Conservation (phyloP, 1,140 invertebrate species). For the Ceratoteleas bidentatus region DNA sequence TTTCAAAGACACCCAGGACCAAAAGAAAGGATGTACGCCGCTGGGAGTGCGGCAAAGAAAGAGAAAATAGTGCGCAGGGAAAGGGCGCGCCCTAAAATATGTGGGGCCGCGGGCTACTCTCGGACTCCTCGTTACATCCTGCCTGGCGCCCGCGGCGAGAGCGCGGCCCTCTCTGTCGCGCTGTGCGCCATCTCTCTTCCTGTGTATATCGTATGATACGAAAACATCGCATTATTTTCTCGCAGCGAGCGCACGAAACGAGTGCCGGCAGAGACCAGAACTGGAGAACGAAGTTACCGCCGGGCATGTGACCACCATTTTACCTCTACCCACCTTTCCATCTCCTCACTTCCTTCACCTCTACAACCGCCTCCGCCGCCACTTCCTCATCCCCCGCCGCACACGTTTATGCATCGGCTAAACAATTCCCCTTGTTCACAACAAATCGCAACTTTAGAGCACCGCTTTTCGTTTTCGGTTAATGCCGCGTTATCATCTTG, state of each 20-base stretch:
- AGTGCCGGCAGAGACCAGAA: conserved; percentile 51
- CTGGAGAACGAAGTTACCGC: conserved; percentile 61
- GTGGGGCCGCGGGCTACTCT: conserved; percentile 74
- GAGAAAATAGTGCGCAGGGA: conserved; percentile 58
- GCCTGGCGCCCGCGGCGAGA: conserved; percentile 68
- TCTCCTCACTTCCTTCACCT: conserved; percentile 53
- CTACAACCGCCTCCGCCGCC: conserved; percentile 34
- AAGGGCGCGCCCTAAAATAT: conserved; percentile 80
- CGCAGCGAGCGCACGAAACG: conserved; percentile 64
- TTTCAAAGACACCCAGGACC: conserved; percentile 77
- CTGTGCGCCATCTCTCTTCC: background rate
- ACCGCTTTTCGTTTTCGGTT: conserved; percentile 6
- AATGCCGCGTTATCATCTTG: background rate
- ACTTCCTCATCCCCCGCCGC: conserved; percentile 28
- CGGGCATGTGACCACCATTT: conserved; percentile 77
- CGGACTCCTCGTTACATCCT: conserved; percentile 78
- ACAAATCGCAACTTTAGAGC: conserved; percentile 7
- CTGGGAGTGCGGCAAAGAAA: conserved; percentile 38
- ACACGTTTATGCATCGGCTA: conserved; percentile 60
- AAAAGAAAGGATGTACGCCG: conserved; percentile 57
- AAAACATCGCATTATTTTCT: conserved; percentile 80
- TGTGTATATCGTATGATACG: conserved; percentile 77
- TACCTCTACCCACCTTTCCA: conserved; percentile 65
- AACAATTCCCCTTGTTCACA: conserved; percentile 51
- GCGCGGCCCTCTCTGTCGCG: conserved; percentile 57